Conservation (phyloP, 1,140 invertebrate genomes). For the Drosophila simulans region DNA sequence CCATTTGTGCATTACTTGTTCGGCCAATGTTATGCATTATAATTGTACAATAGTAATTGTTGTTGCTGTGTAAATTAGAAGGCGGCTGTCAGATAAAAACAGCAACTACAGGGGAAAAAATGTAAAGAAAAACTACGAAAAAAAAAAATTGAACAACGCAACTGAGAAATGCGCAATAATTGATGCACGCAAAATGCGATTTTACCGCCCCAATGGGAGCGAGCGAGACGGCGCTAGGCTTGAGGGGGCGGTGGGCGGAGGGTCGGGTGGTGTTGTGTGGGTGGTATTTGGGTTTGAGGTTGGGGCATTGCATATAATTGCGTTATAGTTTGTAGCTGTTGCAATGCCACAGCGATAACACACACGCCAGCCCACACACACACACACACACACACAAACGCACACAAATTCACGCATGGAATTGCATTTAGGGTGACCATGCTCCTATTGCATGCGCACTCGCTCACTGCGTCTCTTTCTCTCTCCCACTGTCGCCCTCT, state of each 20-base stretch:
- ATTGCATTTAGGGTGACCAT: slow-evolving; percentile 64
- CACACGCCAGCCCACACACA: slow-evolving; percentile 45
- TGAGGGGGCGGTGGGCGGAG: slow-evolving; percentile 13
- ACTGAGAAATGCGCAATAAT: slow-evolving; percentile 80
- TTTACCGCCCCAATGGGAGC: slow-evolving; percentile 26
- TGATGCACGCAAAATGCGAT: slow-evolving; percentile 82
- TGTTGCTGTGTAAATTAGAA: slow-evolving; percentile 74
- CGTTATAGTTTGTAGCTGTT: slow-evolving; percentile 79
- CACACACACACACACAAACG: slow-evolving; percentile 3
- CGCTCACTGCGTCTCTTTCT: slow-evolving; percentile 59
- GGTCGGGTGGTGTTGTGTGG: neutral
- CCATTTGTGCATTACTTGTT: slow-evolving; percentile 11
- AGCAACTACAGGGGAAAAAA: slow-evolving; percentile 12
- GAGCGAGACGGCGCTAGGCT: slow-evolving; percentile 38
- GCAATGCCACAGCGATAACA: slow-evolving; percentile 67
- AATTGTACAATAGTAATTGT: slow-evolving; percentile 62
- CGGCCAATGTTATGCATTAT: slow-evolving; percentile 68
- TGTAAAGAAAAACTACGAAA: slow-evolving; percentile 9
- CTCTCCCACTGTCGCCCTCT: neutral
- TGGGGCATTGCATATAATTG: slow-evolving; percentile 68
- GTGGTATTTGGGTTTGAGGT: slow-evolving; percentile 16
- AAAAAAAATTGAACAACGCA: slow-evolving; percentile 67
- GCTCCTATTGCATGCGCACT: slow-evolving; percentile 55
- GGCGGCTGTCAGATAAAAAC: slow-evolving; percentile 76
- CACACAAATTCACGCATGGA: neutral